Evolutionary conservation across 2,888 invertebrate genomes (phyloP), one percentile per base, ranked within the genome.

Genomic region (Parnassius orleans): DNA sequence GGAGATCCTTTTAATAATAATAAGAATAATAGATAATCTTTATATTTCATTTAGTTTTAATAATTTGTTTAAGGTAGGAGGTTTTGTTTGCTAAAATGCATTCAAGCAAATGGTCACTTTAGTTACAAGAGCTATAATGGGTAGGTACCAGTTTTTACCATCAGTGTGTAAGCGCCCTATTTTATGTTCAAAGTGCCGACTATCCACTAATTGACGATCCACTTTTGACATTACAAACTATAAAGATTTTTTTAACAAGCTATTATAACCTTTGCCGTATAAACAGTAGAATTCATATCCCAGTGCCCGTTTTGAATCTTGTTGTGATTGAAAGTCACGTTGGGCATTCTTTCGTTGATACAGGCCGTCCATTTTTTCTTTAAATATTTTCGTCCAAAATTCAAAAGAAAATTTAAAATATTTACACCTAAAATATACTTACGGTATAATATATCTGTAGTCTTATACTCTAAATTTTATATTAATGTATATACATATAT

Each of bases 191-290:
- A 51, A 61, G 60, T 56, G 60, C 51, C 46, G 72, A 68, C 58
- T 63, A 50, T 50, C 53, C 53, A 47, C 61, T 61, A 61, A 56
- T 61, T 61, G 57, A 61, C 57, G 57, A 47, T 14, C 57, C 42
- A 53, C 56, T 61, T 52, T 11, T 44, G 48, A 15, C 41, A 43
- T n/a, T 10, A 61, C 51, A 51, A 42, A 44, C 51, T 46, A 33
- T 43, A 7, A 3, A 46, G 48, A 24, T 33, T 2, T n/a, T 5
- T 9, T 11, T 11, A 52, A n/a, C 52, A 41, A 15, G 10, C 46
- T 75, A 74, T 69, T 42, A n/a, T 61, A 3, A 5, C n/a, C 55
- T 47, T 43, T 56, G 7, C 3, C 2, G 0, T 3, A 0, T 2
- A 33, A 2, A 10, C 1, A 1, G 12, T 51, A 55, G 55, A 43